These are phyloP conservation scores for Plagiodera versicolora DNA, from an alignment of 2,888 invertebrate genomes.

Conservation along the genomic window DNA sequence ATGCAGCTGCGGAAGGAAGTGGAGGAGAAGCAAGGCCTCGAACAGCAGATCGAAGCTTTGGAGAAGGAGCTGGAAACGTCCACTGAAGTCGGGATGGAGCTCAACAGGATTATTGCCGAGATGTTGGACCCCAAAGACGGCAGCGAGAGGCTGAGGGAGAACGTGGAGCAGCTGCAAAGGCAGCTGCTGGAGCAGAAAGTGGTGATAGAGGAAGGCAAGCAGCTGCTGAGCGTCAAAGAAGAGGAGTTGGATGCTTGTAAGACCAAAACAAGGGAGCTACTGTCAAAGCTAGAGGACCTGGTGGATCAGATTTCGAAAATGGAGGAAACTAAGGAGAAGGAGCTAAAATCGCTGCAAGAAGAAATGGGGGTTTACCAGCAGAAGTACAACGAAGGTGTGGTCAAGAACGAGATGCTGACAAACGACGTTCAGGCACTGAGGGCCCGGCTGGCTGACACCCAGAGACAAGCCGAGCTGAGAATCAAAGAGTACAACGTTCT, in stretches of 20 bases:
- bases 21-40: constrained; percentile 59
- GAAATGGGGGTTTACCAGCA: constrained; percentile 41
- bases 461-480: constrained; percentile 50
- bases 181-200: constrained; percentile 68
- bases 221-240: constrained; percentile 58
- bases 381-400: constrained; percentile 53
- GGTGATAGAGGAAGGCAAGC: constrained; percentile 58
- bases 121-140: constrained; percentile 69
- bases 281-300: constrained; percentile 51
- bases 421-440: constrained; percentile 56
- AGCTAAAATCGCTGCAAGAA: constrained; percentile 51
- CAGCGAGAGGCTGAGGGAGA: constrained; percentile 61
- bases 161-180: constrained; percentile 67
- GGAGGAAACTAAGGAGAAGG: constrained; percentile 53
- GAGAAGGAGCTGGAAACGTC: constrained; percentile 80
- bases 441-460: constrained; percentile 49
- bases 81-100: constrained; percentile 77
- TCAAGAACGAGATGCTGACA: constrained; percentile 60
- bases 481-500: constrained; percentile 54
- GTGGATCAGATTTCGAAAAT: constrained; percentile 49
- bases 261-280: constrained; percentile 50
- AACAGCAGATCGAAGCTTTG: constrained; percentile 69
- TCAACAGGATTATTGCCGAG: constrained; percentile 69
- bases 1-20: constrained; percentile 70
- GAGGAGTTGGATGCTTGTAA: constrained; percentile 52